A percentile compares a stretch with the other conserved stretches of the same genome.
Evolutionary conservation across 2,797 vertebrate genomes (phyloP).

Genomic region (Pangasius macronema): DNA sequence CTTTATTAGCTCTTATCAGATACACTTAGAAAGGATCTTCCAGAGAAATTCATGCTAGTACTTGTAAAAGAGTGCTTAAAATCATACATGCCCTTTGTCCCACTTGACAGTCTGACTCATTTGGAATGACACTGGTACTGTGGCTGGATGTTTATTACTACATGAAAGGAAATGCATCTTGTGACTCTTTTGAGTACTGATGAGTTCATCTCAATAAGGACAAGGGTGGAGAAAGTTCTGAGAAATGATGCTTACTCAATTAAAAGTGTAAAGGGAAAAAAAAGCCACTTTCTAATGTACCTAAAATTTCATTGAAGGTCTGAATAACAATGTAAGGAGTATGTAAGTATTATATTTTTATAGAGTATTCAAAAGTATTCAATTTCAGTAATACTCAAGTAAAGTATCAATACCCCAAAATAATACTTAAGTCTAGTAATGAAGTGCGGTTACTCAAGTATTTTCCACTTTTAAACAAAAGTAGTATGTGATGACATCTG

Average conservation of each 20-base stretch:
- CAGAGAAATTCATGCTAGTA: not conserved
- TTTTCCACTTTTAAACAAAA: not conserved
- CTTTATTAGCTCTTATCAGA: not conserved
- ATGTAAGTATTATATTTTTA: not conserved
- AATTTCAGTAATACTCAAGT: not conserved
- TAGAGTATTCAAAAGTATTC: no score
- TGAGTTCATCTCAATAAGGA: not conserved
- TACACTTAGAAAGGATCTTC: not conserved
- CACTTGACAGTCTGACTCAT: not conserved
- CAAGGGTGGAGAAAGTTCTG: not conserved
- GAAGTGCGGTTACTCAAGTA: not conserved
- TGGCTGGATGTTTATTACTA: not conserved
- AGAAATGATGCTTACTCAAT: not conserved
- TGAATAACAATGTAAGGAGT: not conserved
- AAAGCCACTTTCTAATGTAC: not conserved
- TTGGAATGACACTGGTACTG: not conserved
- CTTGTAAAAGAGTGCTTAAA: not conserved
- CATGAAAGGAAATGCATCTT: not conserved
- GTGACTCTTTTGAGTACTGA: not conserved
- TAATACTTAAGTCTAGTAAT: not conserved
- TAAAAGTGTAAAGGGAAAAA: not conserved
- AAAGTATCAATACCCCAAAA: not conserved
- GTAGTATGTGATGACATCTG: not conserved
- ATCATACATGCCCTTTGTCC: not conserved
- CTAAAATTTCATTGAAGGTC: not conserved